phyloP scores from a whole-genome alignment of 2,888 invertebrate species.

The Sclerodermus sp. region DNA sequence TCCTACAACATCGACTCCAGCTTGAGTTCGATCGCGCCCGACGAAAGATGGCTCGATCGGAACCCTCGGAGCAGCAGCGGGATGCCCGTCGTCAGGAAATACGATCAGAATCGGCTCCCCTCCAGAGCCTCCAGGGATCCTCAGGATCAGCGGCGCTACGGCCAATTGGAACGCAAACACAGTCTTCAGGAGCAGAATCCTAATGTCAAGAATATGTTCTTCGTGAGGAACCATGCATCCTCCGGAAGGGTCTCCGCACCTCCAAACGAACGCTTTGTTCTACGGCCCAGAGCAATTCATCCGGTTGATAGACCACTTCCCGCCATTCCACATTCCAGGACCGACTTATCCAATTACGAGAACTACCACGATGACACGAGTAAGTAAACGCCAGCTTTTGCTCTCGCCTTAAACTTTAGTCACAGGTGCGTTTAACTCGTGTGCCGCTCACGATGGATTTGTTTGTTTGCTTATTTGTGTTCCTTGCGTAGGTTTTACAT shows the following conservation, averaged over 20 bases:
- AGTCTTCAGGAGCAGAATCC: slow-evolving; percentile 46
- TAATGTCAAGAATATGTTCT: slow-evolving; percentile 19
- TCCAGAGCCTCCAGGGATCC: neutral
- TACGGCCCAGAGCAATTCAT: slow-evolving; percentile 44
- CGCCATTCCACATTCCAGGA: slow-evolving; percentile 44
- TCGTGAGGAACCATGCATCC: slow-evolving; percentile 44
- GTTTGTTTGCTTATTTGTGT: too few species aligned
- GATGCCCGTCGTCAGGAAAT: slow-evolving; percentile 41
- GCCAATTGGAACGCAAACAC: slow-evolving; percentile 46
- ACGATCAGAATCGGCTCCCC: too few species aligned
- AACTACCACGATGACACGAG: slow-evolving; percentile 33
- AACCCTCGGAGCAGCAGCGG: slow-evolving; percentile 8
- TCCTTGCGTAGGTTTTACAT: too few species aligned
- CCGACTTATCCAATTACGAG: slow-evolving; percentile 40
- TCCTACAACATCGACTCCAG: slow-evolving; percentile 38
- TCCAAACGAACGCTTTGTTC: slow-evolving; percentile 43
- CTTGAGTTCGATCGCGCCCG: slow-evolving; percentile 42
- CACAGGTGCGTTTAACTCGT: too few species aligned
- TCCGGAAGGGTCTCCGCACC: slow-evolving; percentile 51
- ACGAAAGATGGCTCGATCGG: slow-evolving; percentile 45
- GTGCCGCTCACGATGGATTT: too few species aligned
- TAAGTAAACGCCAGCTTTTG: too few species aligned
- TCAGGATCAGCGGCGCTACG: slow-evolving; percentile 6
- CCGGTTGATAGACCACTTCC: slow-evolving; percentile 51
- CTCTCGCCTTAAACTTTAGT: too few species aligned